Evolutionary conservation across 2,113 vertebrate genomes (phyloP), one percentile per base, ranked within the genome.

Genomic region (Myxocyprinus asiaticus): DNA sequence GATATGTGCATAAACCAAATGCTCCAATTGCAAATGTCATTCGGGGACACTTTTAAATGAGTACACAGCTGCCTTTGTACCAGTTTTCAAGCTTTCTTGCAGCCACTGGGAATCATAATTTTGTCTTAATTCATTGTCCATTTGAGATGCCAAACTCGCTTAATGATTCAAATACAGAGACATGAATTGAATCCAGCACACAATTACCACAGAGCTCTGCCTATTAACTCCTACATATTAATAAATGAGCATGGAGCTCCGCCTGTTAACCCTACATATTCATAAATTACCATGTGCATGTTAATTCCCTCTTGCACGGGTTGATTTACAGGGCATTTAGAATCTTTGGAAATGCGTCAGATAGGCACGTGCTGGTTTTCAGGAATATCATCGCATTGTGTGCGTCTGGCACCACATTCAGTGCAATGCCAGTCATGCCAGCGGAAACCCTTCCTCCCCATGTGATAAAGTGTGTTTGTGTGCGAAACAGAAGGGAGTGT

Each of bases 91-190:
- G 22, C 12, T 56, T 56, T 56, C 68, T 14, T n/a, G 33, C 33
- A 51, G 5, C 68, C 3, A 7, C 79, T 73, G 81, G 90, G 91
- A 91, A 90, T 91, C 89, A 89, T 78, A 67, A 82, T 85, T 33
- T 87, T 91, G 88, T 89, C 89, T 92, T 90, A 84, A 85, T 92
- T 91, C 86, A 89, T 90, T 93, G 91, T 79, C 83, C 78, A 48
- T 69, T 80, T 72, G 77, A 89, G 86, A 80, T 9, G 73, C 73
- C 73, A 76, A 12, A 66, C 33, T 8, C 47, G 77, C 22, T 33
- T 91, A 88, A 92, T 90, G 82, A 84, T 86, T 88, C 85, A 88
- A 88, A 85, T 90, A 88, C 91, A 90, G 87, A 4, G 87, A 85
- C 84, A 88, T 72, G 83, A 81, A 87, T 69, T 2, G 10, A 47